Evolutionary conservation across 2,113 vertebrate species (phyloP).

Genomic region (Platanista minor): DNA sequence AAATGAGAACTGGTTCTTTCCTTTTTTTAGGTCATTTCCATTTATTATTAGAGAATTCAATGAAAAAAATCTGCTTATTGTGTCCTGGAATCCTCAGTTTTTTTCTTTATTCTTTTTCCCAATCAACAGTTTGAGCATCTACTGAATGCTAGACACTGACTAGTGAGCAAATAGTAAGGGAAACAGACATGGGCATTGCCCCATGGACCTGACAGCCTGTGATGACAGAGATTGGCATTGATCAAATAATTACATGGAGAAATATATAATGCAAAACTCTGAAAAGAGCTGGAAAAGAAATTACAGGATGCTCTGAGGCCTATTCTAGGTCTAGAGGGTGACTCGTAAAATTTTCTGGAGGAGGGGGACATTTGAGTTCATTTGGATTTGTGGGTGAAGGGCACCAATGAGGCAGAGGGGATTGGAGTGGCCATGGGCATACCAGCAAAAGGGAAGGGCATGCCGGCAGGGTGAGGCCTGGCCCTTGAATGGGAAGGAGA

Average conservation of each 20-base stretch:
- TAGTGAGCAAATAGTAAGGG: neutral
- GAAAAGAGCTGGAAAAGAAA: slow-evolving; percentile 5
- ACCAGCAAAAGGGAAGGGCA: neutral
- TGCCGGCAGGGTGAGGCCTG: neutral
- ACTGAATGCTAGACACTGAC: neutral
- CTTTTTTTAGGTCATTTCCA: neutral
- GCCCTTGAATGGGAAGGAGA: neutral
- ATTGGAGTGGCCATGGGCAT: neutral
- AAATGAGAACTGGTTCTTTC: neutral
- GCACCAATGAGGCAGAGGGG: neutral
- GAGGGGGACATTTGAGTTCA: neutral
- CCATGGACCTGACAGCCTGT: neutral
- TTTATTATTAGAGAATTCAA: slow-evolving; percentile 29
- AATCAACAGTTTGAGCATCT: neutral
- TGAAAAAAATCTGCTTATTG: neutral
- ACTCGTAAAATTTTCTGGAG: slow-evolving; percentile 22
- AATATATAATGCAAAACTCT: neutral
- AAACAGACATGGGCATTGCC: neutral
- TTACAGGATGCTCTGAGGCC: neutral
- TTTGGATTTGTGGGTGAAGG: slow-evolving; percentile 15
- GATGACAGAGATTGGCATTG: neutral
- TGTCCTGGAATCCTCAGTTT: neutral
- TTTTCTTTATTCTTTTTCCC: neutral
- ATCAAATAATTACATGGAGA: neutral
- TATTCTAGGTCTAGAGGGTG: neutral